Percentiles rank a stretch among this genome's conserved stretches.
Evolutionary conservation across 1,140 invertebrate genomes (phyloP).

Genomic region (Parasteatoda tepidariorum): DNA sequence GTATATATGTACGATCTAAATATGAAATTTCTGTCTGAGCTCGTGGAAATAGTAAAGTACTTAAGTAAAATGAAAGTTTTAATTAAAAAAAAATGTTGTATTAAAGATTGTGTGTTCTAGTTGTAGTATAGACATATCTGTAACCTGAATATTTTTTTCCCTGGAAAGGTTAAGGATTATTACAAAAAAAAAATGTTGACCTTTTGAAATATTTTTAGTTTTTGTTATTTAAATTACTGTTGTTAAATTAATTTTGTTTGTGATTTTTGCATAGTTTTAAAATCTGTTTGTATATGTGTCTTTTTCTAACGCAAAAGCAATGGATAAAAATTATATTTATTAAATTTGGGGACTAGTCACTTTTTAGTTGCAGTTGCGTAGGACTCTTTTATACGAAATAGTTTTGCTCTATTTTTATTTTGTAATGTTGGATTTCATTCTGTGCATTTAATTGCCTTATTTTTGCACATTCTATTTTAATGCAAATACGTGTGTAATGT

Average conservation of each 20-base stretch:
- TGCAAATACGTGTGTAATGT: slow-evolving; percentile 23
- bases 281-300: background rate
- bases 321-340: too few species aligned
- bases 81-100: background rate
- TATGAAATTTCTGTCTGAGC: slow-evolving; percentile 39
- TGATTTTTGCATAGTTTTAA: background rate
- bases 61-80: background rate
- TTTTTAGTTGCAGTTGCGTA: background rate
- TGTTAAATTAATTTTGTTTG: too few species aligned
- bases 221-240: background rate
- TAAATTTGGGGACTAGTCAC: background rate
- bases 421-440: too few species aligned
- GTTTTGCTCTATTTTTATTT: too few species aligned
- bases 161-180: too few species aligned
- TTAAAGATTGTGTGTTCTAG: background rate
- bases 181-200: too few species aligned
- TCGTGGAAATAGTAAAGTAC: slow-evolving; percentile 24
- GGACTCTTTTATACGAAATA: background rate
- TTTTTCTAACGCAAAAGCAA: background rate
- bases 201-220: background rate
- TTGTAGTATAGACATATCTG: background rate
- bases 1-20: slow-evolving; percentile 38
- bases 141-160: too few species aligned
- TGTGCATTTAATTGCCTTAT: too few species aligned
- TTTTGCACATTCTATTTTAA: slow-evolving; percentile 28